A percentile compares a stretch with the other conserved stretches of the same genome.
Conservation (phyloP, 1,140 invertebrate species). For the Bombus huntii region DNA sequence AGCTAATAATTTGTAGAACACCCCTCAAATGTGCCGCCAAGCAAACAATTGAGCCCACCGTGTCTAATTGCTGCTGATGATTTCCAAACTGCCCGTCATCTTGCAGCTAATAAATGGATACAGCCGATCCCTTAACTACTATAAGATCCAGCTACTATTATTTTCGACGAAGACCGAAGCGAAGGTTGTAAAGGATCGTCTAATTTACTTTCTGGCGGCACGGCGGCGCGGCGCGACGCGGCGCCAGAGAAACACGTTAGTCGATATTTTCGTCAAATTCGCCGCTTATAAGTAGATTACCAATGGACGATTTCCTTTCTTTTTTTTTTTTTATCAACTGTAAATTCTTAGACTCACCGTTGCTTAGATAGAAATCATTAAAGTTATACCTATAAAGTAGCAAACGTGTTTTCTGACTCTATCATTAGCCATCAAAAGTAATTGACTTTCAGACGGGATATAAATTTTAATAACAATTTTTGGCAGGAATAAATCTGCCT, state of each 20-base stretch:
- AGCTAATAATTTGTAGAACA: slow-evolving; percentile 63
- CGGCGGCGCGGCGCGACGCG: slow-evolving; percentile 31
- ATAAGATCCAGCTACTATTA: slow-evolving; percentile 63
- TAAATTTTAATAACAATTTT: too few species aligned
- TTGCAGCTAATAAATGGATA: slow-evolving; percentile 72
- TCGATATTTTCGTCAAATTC: slow-evolving; percentile 51
- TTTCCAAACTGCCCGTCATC: slow-evolving; percentile 66
- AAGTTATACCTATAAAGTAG: not conserved
- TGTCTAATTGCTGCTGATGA: slow-evolving; percentile 70
- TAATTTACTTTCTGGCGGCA: slow-evolving; percentile 58
- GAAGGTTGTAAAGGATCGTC: slow-evolving; percentile 59
- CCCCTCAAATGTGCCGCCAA: slow-evolving; percentile 54
- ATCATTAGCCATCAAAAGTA: too few species aligned
- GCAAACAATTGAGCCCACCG: slow-evolving; percentile 64
- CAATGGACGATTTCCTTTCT: not conserved
- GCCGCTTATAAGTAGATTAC: not conserved
- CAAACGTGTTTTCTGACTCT: too few species aligned
- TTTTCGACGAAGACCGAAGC: slow-evolving; percentile 56
- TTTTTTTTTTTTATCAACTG: not conserved
- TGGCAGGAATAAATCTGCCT: too few species aligned
- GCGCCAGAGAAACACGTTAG: slow-evolving; percentile 33
- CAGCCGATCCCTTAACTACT: slow-evolving; percentile 62
- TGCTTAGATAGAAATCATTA: not conserved
- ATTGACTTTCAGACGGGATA: too few species aligned
- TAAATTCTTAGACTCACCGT: not conserved